Evolutionary conservation across 2,113 vertebrate genomes (phyloP), one percentile per base, ranked within the genome.

Genomic region (Ochotona curzoniae): DNA sequence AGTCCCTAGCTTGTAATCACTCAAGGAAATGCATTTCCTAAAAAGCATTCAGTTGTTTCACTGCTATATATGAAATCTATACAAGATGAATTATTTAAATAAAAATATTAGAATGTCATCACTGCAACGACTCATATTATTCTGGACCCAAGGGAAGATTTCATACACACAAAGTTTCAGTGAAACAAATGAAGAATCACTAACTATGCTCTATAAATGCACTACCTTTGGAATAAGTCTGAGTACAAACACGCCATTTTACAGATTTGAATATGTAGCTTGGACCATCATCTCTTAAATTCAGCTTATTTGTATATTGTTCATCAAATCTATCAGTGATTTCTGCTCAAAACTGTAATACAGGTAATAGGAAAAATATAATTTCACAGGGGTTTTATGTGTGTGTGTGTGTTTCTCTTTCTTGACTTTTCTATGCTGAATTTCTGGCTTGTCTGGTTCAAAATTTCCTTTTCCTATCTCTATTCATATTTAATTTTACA

Each of bases 401-500:
- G 38, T n/a, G n/a, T n/a, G 38, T 44, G 3, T 20, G 64, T 17
- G 60, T 54, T 92, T 44, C 10, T 32, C 93, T 83, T 4, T 2
- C 21, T 87, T 14, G 75, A 51, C 13, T 83, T 91, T 85, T 76
- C 73, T 78, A 79, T 76, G n/a, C 30, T 80, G 18, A 71, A 60
- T 83, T 71, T 60, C 57, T 89, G 69, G 2, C 4, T 61, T 89
- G 3, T 13, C 3, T 89, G 12, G 1, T 88, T 94, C 47, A 54
- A 80, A 28, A 81, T 76, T 63, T n/a, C 35, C 44, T 35, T 80
- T 82, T 92, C 44, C 83, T 61, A 82, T 2, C 75, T 94, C 80
- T 51, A 95, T 61, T 78, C 49, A 91, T 71, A 83, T 87, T 94
- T 67, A 80, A 44, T 38, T 96, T 25, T 71, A 74, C 67, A 35